phyloP scores from a whole-genome alignment of 2,888 invertebrate genomes.

The Anoplius nigerrimus region DNA sequence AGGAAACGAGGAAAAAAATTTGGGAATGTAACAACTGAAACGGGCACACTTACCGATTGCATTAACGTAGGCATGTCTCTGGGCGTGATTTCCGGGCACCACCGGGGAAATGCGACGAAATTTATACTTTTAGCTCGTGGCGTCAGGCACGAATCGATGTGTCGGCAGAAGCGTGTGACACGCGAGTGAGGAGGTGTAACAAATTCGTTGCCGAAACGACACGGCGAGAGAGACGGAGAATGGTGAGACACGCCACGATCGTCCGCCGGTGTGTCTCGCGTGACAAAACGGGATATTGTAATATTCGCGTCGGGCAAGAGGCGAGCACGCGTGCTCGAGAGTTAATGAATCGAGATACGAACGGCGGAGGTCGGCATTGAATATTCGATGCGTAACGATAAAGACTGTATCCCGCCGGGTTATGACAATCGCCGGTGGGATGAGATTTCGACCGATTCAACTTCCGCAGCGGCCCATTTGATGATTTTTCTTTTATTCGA shows the following conservation, averaged over 20 bases:
- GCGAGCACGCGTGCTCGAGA: no score
- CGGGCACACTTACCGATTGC: slow-evolving; percentile 63
- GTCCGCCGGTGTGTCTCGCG: no score
- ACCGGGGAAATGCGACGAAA: slow-evolving; percentile 4
- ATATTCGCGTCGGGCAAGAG: no score
- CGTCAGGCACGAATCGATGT: slow-evolving; percentile 29
- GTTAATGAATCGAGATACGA: no score
- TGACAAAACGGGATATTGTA: no score
- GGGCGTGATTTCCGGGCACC: slow-evolving; percentile 15
- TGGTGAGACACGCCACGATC: no score
- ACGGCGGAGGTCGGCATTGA: no score
- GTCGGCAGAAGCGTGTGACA: slow-evolving; percentile 16
- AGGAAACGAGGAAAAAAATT: no score
- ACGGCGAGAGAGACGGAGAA: no score
- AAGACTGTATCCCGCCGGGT: slow-evolving; percentile 32
- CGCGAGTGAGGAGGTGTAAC: slow-evolving; percentile 23
- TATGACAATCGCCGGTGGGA: slow-evolving; percentile 40
- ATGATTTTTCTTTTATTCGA: slow-evolving; percentile 14
- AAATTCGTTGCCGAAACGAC: slow-evolving; percentile 11
- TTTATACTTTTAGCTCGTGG: slow-evolving; percentile 24
- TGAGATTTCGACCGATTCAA: slow-evolving; percentile 19
- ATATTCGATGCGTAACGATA: slow-evolving; percentile 14
- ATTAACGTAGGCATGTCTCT: slow-evolving; percentile 61
- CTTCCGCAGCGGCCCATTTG: slow-evolving; percentile 39
- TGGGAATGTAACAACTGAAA: not conserved